These are phyloP conservation scores for Emydocephalus ijimae DNA, from an alignment of 2,113 vertebrate genomes.

Conservation along the genomic window DNA sequence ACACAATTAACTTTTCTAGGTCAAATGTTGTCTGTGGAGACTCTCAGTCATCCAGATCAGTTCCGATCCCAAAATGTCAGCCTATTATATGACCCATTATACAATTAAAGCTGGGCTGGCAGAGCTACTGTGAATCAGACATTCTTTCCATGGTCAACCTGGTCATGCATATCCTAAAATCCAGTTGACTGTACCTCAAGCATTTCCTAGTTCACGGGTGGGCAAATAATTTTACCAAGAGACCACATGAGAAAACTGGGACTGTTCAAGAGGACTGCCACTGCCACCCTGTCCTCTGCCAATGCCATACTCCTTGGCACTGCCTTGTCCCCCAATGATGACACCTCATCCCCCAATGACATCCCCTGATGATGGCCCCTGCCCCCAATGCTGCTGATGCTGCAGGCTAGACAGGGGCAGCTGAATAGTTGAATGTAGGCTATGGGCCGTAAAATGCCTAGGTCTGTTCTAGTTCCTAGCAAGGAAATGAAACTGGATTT, in stretches of 20 bases:
- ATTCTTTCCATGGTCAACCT: neutral
- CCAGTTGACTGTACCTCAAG: neutral
- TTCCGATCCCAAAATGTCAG: neutral
- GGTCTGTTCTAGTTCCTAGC: neutral
- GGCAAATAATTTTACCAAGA: neutral
- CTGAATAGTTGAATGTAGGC: neutral
- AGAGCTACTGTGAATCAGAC: neutral
- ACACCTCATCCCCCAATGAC: no score
- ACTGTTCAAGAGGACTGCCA: neutral
- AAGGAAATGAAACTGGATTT: neutral
- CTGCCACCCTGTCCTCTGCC: neutral
- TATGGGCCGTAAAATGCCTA: neutral
- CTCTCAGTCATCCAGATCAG: neutral
- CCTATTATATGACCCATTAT: neutral
- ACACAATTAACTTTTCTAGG: neutral
- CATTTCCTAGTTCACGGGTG: neutral
- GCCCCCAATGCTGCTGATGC: neutral
- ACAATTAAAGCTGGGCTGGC: neutral
- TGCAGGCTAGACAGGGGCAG: neutral
- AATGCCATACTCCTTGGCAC: neutral
- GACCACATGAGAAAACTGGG: neutral
- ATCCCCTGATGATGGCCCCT: neutral
- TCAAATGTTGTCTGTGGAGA: neutral
- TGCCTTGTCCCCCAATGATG: neutral
- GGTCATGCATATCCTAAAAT: neutral